A percentile compares a stretch with the other conserved stretches of the same genome.
phyloP scores from a whole-genome alignment of 2,888 invertebrate genomes.

The Abrostola triplasia region DNA sequence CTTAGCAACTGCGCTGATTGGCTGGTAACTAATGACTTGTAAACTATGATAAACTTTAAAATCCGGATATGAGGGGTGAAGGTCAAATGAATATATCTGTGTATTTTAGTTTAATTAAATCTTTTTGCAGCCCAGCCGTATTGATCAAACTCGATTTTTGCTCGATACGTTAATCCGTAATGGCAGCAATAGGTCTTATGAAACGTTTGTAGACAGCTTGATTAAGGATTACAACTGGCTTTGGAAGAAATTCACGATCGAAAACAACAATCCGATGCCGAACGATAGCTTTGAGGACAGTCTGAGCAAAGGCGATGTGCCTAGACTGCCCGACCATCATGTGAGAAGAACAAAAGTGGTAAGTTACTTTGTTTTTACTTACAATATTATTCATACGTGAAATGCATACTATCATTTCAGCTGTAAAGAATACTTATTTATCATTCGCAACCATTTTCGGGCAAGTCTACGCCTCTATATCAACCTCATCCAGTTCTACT shows the following conservation, averaged over 20 bases:
- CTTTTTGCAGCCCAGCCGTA: conserved; percentile 74
- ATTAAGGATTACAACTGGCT: conserved; percentile 89
- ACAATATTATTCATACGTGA: neutral
- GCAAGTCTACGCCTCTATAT: too few relatives aligned
- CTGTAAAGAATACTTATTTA: neutral
- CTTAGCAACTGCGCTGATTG: too few relatives aligned
- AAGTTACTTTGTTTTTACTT: conserved; percentile 50
- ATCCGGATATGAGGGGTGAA: too few relatives aligned
- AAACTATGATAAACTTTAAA: too few relatives aligned
- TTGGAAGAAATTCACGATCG: conserved; percentile 81
- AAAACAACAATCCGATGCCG: conserved; percentile 69
- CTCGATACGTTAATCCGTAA: conserved; percentile 77
- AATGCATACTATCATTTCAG: too few relatives aligned
- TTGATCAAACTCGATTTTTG: conserved; percentile 75
- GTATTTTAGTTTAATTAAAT: conserved; percentile 1
- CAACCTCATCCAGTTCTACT: too few relatives aligned
- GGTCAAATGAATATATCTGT: neutral
- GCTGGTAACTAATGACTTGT: too few relatives aligned
- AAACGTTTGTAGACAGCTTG: conserved; percentile 87
- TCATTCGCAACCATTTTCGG: too few relatives aligned
- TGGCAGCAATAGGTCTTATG: conserved; percentile 82
- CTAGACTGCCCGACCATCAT: conserved; percentile 87
- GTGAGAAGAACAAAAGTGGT: conserved; percentile 85
- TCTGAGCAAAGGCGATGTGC: conserved; percentile 88
- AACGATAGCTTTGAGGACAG: conserved; percentile 84